phyloP scores from a whole-genome alignment of 2,888 invertebrate species.

The Drosophila seclusa region DNA sequence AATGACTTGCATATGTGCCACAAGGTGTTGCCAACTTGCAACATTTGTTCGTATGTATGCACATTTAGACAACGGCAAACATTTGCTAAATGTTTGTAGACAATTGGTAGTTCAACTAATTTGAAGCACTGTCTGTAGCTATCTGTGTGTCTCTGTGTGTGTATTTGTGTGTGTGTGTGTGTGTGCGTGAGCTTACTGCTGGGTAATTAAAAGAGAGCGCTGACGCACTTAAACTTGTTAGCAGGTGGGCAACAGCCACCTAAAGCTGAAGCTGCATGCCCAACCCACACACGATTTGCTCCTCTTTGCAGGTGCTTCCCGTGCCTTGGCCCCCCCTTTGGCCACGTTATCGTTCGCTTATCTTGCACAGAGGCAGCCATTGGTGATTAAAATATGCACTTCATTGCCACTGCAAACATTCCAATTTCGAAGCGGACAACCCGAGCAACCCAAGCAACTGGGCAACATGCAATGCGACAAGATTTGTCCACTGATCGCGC shows the following conservation, averaged over 20 bases:
- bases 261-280: slow-evolving; percentile 42
- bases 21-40: slow-evolving; percentile 52
- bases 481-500: slow-evolving; percentile 59
- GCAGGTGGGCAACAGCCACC: slow-evolving; percentile 42
- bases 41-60: slow-evolving; percentile 27
- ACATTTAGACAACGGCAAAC: slow-evolving; percentile 61
- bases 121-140: slow-evolving; percentile 50
- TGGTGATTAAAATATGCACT: slow-evolving; percentile 79
- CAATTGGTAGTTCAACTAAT: slow-evolving; percentile 79
- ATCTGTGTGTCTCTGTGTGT: slow-evolving; percentile 6
- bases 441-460: slow-evolving; percentile 7
- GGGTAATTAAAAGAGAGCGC: slow-evolving; percentile 64
- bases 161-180: slow-evolving; percentile 1
- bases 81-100: slow-evolving; percentile 79
- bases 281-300: slow-evolving; percentile 41
- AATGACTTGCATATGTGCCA: slow-evolving; percentile 59
- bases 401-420: slow-evolving; percentile 66
- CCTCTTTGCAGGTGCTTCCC: not conserved
- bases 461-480: slow-evolving; percentile 71
- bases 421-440: slow-evolving; percentile 23
- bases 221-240: slow-evolving; percentile 47
- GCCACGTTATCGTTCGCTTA: slow-evolving; percentile 71
- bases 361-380: slow-evolving; percentile 78
- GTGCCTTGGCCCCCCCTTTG: slow-evolving; percentile 19
- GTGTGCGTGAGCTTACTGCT: slow-evolving; percentile 46